Evolutionary conservation across 1,140 invertebrate genomes (phyloP).

Genomic region (Drosophila navojoa): DNA sequence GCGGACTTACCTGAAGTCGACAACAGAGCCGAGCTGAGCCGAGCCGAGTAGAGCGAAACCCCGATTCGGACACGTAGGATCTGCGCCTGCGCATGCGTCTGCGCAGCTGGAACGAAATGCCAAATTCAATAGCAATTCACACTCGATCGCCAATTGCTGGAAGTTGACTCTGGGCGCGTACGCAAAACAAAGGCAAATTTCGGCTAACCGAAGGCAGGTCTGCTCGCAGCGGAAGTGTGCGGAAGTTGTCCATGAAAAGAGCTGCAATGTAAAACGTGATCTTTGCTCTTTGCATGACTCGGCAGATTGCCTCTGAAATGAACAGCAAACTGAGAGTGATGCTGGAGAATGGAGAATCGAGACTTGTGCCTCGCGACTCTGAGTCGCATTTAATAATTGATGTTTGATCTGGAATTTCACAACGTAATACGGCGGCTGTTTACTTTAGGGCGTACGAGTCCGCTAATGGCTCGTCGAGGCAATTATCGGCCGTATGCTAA

Average conservation of each 20-base stretch:
- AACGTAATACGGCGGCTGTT: conserved; percentile 77
- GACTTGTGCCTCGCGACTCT: too few species aligned
- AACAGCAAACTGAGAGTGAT: conserved; percentile 1
- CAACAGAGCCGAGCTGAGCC: neutral
- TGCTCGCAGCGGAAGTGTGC: conserved; percentile 62
- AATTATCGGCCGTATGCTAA: conserved; percentile 78
- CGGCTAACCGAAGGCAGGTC: conserved; percentile 3
- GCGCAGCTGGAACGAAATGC: conserved; percentile 71
- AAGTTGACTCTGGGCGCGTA: conserved; percentile 76
- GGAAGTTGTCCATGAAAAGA: conserved; percentile 58
- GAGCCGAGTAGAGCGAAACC: conserved; percentile 29
- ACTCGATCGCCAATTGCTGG: conserved; percentile 72
- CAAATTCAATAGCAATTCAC: conserved; percentile 79
- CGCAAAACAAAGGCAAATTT: conserved; percentile 40
- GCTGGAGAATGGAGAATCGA: too few species aligned
- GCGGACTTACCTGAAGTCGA: conserved; percentile 64
- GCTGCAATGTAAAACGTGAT: conserved; percentile 48
- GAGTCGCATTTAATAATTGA: conserved; percentile 29
- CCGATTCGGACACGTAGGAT: conserved; percentile 55
- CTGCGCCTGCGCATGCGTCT: conserved; percentile 58
- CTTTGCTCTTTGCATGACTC: conserved; percentile 50
- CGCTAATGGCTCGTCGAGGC: conserved; percentile 66
- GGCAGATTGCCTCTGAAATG: conserved; percentile 36
- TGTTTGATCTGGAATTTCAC: conserved; percentile 65
- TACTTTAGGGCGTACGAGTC: conserved; percentile 36